These are phyloP conservation scores for Oryzias sinensis DNA, from an alignment of 2,797 vertebrate genomes.

Conservation along the genomic window DNA sequence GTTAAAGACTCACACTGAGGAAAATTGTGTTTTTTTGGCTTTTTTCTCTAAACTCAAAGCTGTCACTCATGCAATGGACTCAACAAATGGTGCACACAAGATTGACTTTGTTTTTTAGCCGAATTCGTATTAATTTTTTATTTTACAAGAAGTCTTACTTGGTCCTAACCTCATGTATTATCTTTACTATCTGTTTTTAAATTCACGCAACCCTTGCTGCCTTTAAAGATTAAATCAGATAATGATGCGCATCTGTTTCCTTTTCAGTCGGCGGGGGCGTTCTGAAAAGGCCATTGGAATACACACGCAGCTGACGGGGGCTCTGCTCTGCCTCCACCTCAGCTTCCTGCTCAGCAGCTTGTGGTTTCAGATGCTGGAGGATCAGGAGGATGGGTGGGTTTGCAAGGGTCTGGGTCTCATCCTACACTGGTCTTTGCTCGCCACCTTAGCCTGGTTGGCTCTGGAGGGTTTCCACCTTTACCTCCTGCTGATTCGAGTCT, in stretches of 20 bases:
- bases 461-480: slow-evolving; percentile 86
- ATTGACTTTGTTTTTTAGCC: too few relatives aligned
- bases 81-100: too few relatives aligned
- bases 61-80: too few relatives aligned
- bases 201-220: too few relatives aligned
- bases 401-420: slow-evolving; percentile 59
- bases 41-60: too few relatives aligned
- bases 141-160: too few relatives aligned
- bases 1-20: too few relatives aligned
- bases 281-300: slow-evolving; percentile 65
- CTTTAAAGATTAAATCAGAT: neutral
- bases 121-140: too few relatives aligned
- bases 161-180: too few relatives aligned
- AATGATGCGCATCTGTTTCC: neutral
- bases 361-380: slow-evolving; percentile 17
- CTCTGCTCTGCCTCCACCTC: slow-evolving; percentile 73
- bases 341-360: slow-evolving; percentile 66
- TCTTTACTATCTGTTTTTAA: too few relatives aligned
- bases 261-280: slow-evolving; percentile 46
- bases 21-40: too few relatives aligned
- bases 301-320: slow-evolving; percentile 70
- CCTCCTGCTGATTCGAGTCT: slow-evolving; percentile 81
- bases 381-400: fast-evolving
- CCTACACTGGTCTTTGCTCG: slow-evolving; percentile 79
- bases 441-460: slow-evolving; percentile 78